phyloP scores from a whole-genome alignment of 2,797 vertebrate species.

The Vireo griseus region DNA sequence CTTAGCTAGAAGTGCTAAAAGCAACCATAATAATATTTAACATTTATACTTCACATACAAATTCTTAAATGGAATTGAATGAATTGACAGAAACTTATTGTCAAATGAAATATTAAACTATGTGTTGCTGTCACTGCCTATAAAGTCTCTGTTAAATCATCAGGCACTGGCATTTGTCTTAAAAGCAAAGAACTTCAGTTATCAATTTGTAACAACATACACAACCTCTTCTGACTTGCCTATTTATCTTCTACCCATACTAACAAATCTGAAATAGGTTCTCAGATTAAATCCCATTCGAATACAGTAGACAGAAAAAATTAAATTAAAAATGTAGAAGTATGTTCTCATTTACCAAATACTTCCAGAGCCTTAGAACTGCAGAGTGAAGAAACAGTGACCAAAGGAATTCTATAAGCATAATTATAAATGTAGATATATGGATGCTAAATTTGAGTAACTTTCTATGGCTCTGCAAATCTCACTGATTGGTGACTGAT shows the following conservation, averaged over 20 bases:
- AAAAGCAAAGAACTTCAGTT: not conserved
- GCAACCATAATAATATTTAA: not conserved
- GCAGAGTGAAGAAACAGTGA: not conserved
- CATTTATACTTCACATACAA: not conserved
- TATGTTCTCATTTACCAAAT: not conserved
- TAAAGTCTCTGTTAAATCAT: not conserved
- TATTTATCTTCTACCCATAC: not conserved
- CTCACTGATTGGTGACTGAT: not conserved
- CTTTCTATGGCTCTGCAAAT: not conserved
- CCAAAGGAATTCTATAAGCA: not conserved
- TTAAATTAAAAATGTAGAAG: not conserved
- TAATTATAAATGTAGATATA: not conserved
- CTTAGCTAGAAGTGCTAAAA: not conserved
- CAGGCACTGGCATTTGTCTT: not conserved
- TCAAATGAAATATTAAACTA: not conserved
- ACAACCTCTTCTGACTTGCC: not conserved
- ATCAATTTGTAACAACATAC: not conserved
- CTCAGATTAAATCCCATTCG: not conserved
- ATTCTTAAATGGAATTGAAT: not conserved
- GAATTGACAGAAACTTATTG: not conserved
- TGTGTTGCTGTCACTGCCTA: not conserved
- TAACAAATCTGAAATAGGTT: not conserved
- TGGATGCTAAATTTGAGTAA: not conserved
- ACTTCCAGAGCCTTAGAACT: not conserved
- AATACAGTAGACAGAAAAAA: not conserved